Evolutionary conservation across 2,797 vertebrate genomes (phyloP), one percentile per base, ranked within the genome.

Genomic region (Chlorospingus flavigularis): DNA sequence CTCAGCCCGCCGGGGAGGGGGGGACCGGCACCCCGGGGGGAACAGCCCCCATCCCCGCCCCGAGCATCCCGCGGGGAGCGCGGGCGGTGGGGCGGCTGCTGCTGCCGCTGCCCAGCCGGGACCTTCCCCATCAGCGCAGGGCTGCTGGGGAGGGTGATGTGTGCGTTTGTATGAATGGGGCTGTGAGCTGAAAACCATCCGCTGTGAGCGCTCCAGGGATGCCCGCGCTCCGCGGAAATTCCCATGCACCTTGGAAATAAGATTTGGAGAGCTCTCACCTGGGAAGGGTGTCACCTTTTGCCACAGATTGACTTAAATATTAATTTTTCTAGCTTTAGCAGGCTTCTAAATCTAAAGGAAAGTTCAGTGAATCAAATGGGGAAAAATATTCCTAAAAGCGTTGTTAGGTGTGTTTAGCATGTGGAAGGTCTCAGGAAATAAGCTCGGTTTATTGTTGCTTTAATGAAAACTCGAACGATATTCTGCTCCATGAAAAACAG

Each of bases 1-100:
- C 97, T 98, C 97, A 97, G 93, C 95, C 88, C 86, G 54, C 39
- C 73, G 89, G 96, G 91, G 92, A 90, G 77, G 89, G 78, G 82
- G 77, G 92, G 82, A 86, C 53, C 65, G 47, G 70, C 66, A 48
- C 65, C 63, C 55, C 40, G 71, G 67, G 73, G 57, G 67, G 37
- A 60, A 18, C 75, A 43, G 54, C 51, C 35, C 88, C 54, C 53
- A 17, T 25, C 58, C 88, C 88, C 86, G 40, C 91, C 91, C 88
- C 74, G 74, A 88, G 45, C 83, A 31, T 28, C 83, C 86, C 91
- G 11, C 13, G 40, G 92, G 88, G 88, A 54, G 43, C 26, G 53
- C 91, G 7, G 57, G 68, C 17, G 30, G 3, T 47, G 88, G 57
- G 57, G 82, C 17, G 45, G 91, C 45, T 11, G 63, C 50, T 39